Percentiles rank a stretch among this genome's conserved stretches.
phyloP scores from a whole-genome alignment of 2,797 vertebrate genomes.

The Geotrypetes seraphini region DNA sequence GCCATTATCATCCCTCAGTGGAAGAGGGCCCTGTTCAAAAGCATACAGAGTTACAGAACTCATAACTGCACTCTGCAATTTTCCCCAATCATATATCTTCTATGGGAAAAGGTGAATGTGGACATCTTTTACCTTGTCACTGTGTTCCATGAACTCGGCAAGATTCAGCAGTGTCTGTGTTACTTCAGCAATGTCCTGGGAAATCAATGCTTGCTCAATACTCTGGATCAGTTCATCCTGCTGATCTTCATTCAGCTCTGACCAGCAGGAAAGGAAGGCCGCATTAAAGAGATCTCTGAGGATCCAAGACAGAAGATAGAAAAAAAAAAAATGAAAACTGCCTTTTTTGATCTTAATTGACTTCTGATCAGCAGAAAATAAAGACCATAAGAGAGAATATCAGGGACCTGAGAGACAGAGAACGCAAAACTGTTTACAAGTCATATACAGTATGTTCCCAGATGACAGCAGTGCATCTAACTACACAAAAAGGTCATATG shows the following conservation, averaged over 20 bases:
- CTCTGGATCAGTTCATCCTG: slow-evolving; percentile 96
- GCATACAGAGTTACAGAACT: not conserved
- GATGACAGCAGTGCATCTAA: no score
- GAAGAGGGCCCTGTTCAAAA: slow-evolving; percentile 75
- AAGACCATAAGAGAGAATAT: no score
- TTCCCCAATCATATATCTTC: no score
- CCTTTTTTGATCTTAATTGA: no score
- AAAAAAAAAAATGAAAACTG: no score
- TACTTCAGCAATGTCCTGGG: slow-evolving; percentile 96
- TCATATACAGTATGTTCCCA: no score
- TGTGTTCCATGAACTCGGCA: slow-evolving; percentile 98
- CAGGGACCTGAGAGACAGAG: no score
- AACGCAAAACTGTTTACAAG: no score
- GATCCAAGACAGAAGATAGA: not conserved
- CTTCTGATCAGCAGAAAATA: no score
- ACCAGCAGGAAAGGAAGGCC: slow-evolving; percentile 96
- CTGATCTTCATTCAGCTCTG: slow-evolving; percentile 92
- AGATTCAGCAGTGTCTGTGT: slow-evolving; percentile 94
- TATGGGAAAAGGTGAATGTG: accelerated
- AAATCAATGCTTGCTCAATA: slow-evolving; percentile 89
- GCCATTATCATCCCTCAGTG: slow-evolving; percentile 91
- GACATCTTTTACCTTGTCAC: slow-evolving; percentile 88
- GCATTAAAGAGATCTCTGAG: slow-evolving; percentile 93
- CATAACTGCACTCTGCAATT: no score
- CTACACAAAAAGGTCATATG: no score